Base-by-base conservation (phyloP, 2,888 invertebrate genomes). In the Schrankia costaestrigalis region DNA sequence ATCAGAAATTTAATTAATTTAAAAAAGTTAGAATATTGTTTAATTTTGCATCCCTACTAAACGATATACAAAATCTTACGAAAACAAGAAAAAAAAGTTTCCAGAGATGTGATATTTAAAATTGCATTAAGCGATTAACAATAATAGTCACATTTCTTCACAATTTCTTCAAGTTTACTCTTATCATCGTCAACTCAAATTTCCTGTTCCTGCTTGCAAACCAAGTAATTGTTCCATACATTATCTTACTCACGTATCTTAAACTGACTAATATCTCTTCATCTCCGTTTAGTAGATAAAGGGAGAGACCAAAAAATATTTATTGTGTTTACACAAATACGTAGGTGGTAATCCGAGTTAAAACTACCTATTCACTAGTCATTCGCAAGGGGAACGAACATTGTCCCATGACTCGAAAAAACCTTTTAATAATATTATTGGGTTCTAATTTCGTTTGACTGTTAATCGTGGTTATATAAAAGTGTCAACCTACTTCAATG, bases 241-340 rank as follows among this genome's bases (percentile, higher is more conserved):
- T 62, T 69, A 72, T 71, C 71, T 62, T 14, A 26, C 29, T 15
- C 38, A 38, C 46, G 58, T 60, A 73, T 72, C 71, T 72, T 47
- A 61, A 65, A 58, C 53, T 49, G 56, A 38, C 30, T 2, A 51
- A 55, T 66, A 82, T 81, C 80, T 75, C 28, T 35, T 41, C 47
- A 76, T 78, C 78, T 71, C 46, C 61, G 56, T 57, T 58, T 52
- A 51, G 40, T 23, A 71, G 73, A 82, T 77, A 79, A 81, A 71
- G 69, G 63, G 53, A 56, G 34, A 40, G 26, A 43, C 63, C 69
- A 82, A 84, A 84, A 83, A 81, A 73, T 75, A 82, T 81, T 83
- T 79, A 86, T 87, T 86, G 83, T 86, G 84, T 87, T 86, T 86
- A 83, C 75, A 80, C 79, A 83, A 86, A 85, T 80, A 80, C 79